Evolutionary conservation across 2,797 vertebrate species (phyloP), one percentile per base, ranked within the genome.

Genomic region (Pteronotus mesoamericanus): DNA sequence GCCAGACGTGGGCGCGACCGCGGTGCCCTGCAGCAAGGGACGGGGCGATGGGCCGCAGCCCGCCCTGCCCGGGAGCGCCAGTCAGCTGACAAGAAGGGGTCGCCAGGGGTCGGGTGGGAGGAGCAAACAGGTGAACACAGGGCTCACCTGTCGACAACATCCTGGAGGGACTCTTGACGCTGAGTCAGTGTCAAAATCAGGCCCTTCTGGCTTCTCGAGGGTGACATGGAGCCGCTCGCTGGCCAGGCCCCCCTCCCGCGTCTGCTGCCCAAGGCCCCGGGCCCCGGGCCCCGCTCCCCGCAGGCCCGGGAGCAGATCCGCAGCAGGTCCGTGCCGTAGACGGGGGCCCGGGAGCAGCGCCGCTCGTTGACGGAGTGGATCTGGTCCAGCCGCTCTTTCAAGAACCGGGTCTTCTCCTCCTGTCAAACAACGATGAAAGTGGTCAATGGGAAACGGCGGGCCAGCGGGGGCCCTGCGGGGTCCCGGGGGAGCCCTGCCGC

Each of bases 261-360:
- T 74, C 97, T 98, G 18, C 97, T 96, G 6, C 94, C 92, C 5
- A 96, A 94, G 66, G 98, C 86, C 34, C 92, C 18, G 2, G 44
- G 96, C 57, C 98, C 97, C 5, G 97, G 94, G 0, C 85, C 16
- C 75, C 21, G 95, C 0, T 22, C 97, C 69, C 87, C 61, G n/a
- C 95, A 72, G 18, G 93, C 95, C 94, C 99, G 37, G 18, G 98
- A 98, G 93, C 99, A 99, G 0, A 98, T 86, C 8, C 98, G 98
- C 74, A 99, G 95, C 94, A 99, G 97, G 95, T 99, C 99, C 18
- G 98, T 97, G 37, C 99, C 99, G 1, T 99, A 99, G 90, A 99
- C 0, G 0, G 99, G 99, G 0, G 98, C 98, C 48, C 98, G 99
- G 0, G 98, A 98, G 75, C 99, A 99, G 53, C 99, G 99, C 0